Evolutionary conservation across 2,113 vertebrate genomes (phyloP).

Genomic region (Erythrocercus mccallii): DNA sequence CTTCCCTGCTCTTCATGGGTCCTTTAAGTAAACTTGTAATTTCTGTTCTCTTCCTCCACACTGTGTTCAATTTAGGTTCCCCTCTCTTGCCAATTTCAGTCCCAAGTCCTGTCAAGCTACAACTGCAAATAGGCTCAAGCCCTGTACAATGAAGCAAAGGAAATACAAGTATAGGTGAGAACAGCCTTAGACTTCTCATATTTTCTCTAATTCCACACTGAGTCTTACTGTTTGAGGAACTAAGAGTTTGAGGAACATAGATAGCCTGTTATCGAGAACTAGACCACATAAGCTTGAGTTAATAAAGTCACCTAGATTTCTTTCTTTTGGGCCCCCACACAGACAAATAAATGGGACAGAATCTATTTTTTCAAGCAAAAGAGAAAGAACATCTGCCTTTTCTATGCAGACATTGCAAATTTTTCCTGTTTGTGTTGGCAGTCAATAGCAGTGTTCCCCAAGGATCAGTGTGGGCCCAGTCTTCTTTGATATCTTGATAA

Average conservation of each 20-base stretch:
- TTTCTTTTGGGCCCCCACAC: rapidly evolving
- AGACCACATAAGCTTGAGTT: not conserved
- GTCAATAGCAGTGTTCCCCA: rapidly evolving
- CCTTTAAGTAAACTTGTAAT: not conserved
- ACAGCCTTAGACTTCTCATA: not conserved
- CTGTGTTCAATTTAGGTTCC: not conserved
- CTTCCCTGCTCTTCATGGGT: not conserved
- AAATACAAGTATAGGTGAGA: not conserved
- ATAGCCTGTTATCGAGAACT: not conserved
- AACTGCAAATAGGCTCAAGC: not conserved
- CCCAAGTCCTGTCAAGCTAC: not conserved
- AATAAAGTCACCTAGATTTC: not conserved
- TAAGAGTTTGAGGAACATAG: not conserved
- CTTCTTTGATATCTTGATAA: not conserved
- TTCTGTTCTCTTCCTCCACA: not conserved
- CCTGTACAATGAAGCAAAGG: not conserved
- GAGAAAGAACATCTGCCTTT: not conserved
- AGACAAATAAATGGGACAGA: not conserved
- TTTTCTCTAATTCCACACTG: not conserved
- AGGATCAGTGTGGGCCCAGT: not conserved
- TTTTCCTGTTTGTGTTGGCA: not conserved
- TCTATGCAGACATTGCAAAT: not conserved
- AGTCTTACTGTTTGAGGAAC: not conserved
- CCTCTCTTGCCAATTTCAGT: not conserved
- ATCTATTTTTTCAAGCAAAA: not conserved